Evolutionary conservation across 2,888 invertebrate genomes (phyloP).

Genomic region (Perithous albicinctus): DNA sequence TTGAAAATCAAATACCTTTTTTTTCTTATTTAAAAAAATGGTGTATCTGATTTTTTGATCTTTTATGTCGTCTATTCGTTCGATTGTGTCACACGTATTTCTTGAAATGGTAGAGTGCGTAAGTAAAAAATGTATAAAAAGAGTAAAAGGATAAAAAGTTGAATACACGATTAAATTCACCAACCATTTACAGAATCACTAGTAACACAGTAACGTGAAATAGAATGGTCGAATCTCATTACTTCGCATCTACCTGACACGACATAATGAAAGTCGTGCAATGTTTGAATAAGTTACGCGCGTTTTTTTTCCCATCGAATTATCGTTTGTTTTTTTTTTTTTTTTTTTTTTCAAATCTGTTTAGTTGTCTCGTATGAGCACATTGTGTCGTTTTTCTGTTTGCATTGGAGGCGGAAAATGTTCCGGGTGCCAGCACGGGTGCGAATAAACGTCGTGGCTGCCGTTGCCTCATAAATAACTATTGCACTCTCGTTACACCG

Average conservation of each 20-base stretch:
- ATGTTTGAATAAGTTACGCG: conserved; percentile 26
- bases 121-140: too few species aligned
- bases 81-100: neutral
- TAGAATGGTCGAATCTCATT: neutral
- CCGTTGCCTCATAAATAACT: conserved; percentile 62
- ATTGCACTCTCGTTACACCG: conserved; percentile 57
- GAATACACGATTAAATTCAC: neutral
- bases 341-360: too few species aligned
- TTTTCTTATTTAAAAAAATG: too few species aligned
- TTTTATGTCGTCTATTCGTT: neutral
- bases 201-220: neutral
- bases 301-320: conserved; percentile 19
- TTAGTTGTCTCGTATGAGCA: too few species aligned
- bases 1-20: too few species aligned
- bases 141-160: neutral
- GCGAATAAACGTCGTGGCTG: conserved; percentile 61
- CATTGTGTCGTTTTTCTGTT: conserved; percentile 11
- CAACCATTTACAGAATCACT: neutral
- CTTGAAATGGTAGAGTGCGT: neutral
- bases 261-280: neutral
- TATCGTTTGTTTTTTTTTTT: conserved; percentile 7
- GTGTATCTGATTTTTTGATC: neutral
- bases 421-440: conserved; percentile 44
- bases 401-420: conserved; percentile 37
- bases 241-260: neutral